phyloP scores from a whole-genome alignment of 64 coral and sea anemone genomes.

The Pachyseris speciosa region DNA sequence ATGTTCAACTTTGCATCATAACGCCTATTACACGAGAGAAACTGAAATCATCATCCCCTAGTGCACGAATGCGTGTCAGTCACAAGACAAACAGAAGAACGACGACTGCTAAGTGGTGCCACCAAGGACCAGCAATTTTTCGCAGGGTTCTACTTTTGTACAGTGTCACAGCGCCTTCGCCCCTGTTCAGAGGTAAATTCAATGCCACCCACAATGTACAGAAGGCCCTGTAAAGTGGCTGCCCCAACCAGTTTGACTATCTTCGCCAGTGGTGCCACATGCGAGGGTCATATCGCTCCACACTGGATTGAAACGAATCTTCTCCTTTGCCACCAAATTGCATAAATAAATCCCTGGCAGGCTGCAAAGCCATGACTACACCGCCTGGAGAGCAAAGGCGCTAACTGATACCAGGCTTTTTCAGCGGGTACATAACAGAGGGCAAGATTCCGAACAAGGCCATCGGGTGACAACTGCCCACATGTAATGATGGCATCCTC shows the following conservation, averaged over 20 bases:
- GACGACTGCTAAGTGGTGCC: conserved; percentile 41
- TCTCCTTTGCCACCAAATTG: conserved; percentile 80
- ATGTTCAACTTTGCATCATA: conserved; percentile 63
- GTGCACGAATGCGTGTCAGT: conserved; percentile 55
- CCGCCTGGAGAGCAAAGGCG: conserved; percentile 54
- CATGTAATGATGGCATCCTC: conserved; percentile 65
- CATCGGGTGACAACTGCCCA: conserved; percentile 39
- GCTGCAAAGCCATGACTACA: too few species aligned
- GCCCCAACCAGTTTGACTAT: conserved; percentile 64
- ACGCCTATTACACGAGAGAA: conserved; percentile 26
- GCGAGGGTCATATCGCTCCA: conserved; percentile 49
- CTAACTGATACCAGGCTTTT: conserved; percentile 56
- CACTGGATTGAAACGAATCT: conserved; percentile 20
- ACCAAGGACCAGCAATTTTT: conserved; percentile 65
- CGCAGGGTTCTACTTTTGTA: conserved; percentile 66
- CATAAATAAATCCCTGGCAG: too few species aligned
- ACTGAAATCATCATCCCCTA: conserved; percentile 74
- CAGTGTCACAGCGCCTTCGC: conserved; percentile 39
- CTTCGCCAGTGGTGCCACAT: conserved; percentile 56
- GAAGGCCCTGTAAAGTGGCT: conserved; percentile 44
- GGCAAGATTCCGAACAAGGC: too few species aligned
- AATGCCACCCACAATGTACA: conserved; percentile 38
- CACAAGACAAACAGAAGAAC: conserved; percentile 45
- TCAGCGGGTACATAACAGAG: conserved; percentile 11
- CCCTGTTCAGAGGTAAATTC: conserved; percentile 31